Evolutionary conservation across 2,113 vertebrate species (phyloP).

Genomic region (Prinia subflava): DNA sequence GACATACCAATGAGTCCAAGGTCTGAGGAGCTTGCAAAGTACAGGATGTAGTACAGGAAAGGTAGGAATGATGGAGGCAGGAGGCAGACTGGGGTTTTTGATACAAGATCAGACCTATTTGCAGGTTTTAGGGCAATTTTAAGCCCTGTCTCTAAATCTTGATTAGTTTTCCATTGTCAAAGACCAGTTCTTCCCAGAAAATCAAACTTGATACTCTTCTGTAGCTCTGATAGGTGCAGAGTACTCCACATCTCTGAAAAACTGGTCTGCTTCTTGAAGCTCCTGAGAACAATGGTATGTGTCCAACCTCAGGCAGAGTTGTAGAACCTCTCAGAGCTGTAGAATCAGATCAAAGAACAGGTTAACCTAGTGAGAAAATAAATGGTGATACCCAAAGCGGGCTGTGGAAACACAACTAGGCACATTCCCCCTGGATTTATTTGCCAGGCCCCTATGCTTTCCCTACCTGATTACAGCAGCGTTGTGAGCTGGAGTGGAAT

Average conservation of each 20-base stretch:
- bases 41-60: background rate
- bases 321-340: no score
- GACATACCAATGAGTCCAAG: background rate
- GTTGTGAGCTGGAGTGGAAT: background rate
- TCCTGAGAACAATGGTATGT: background rate
- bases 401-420: background rate
- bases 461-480: background rate
- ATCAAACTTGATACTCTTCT: background rate
- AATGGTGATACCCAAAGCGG: background rate
- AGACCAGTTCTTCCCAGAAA: background rate
- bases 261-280: background rate
- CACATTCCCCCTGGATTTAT: background rate
- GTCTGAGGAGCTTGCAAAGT: background rate
- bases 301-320: background rate
- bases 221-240: background rate
- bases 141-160: background rate
- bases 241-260: background rate
- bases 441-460: background rate
- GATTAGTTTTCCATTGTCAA: background rate
- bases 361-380: background rate
- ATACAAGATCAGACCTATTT: background rate
- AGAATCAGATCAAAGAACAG: background rate
- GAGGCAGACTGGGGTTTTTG: background rate
- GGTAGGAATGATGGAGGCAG: background rate
- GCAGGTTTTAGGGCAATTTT: background rate